Evolutionary conservation across 2,888 invertebrate species (phyloP), one percentile per base, ranked within the genome.

Genomic region (Carabus problematicus): DNA sequence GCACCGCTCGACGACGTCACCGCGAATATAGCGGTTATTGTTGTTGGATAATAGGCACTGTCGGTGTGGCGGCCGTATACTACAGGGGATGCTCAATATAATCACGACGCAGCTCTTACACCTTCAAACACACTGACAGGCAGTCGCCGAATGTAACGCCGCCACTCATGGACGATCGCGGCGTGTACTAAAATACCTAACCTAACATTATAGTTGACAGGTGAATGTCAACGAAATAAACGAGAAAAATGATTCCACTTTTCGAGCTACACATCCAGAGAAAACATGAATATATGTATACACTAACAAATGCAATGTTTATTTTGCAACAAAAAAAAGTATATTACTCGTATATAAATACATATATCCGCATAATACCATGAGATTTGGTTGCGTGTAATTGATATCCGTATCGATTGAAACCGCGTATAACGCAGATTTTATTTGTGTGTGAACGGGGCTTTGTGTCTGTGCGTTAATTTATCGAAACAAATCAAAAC

Each of bases 401-500:
- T 52, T 52, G 16, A 52, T 52, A 52, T 52, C 52, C 52, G 52
- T 52, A 52, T 52, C 19, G 52, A 52, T 52, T 52, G 49, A n/a
- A n/a, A n/a, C 16, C 49, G 49, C 52, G 18, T 52, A 16, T 49
- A n/a, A 49, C 52, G 16, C 16, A 16, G 9, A 52, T 52, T 52
- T 52, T 52, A 18, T 52, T 52, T 52, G 52, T 52, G 52, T 29
- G 29, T 6, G 6, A 6, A 29, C n/a, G 6, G 29, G 6, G 29
- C 29, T 29, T 6, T 29, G 29, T 29, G 29, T 29, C 29, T 29
- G 29, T 29, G 52, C 52, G 52, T 52, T 52, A 52, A 52, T 18
- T 52, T 52, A 52, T 52, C 52, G 52, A 52, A 52, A 52, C 52
- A 52, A 52, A 52, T 52, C 52, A 52, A 52, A 52, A 52, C 16